Conservation (phyloP, 2,888 invertebrate genomes). For the Troglohyphantes excavatus region DNA sequence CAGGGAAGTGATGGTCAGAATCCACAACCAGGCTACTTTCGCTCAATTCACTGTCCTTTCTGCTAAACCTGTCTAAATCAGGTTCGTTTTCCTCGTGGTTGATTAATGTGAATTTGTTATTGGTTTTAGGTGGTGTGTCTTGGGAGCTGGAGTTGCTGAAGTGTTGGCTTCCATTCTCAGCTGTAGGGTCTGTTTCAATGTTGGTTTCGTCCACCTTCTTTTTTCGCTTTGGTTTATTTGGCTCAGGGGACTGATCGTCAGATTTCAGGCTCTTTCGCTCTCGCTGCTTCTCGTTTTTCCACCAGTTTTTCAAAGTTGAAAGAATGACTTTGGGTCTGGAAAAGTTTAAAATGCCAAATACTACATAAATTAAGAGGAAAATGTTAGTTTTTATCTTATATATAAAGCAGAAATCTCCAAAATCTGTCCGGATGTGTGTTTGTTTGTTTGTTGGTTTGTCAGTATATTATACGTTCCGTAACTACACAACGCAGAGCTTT, state of each 20-base stretch:
- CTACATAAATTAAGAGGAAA: background rate
- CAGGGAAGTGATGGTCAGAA: constrained; percentile 2
- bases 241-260: constrained; percentile 42
- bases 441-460: too few relatives aligned
- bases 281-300: constrained; percentile 83
- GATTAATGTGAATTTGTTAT: constrained; percentile 54
- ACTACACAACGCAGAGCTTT: too few relatives aligned
- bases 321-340: constrained; percentile 81
- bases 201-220: background rate
- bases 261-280: constrained; percentile 75
- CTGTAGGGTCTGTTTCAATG: background rate
- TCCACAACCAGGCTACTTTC: constrained; percentile 45
- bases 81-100: constrained; percentile 69
- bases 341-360: constrained; percentile 6
- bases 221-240: constrained; percentile 50
- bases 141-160: constrained; percentile 38
- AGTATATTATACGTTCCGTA: too few relatives aligned
- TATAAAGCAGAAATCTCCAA: too few relatives aligned
- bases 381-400: too few relatives aligned
- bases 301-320: constrained; percentile 82
- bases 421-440: too few relatives aligned
- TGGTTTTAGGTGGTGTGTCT: constrained; percentile 40
- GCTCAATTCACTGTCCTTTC: constrained; percentile 53
- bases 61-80: constrained; percentile 35
- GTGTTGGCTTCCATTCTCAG: constrained; percentile 15